phyloP scores from a whole-genome alignment of 2,113 vertebrate genomes.

The Pseudonaja textilis region DNA sequence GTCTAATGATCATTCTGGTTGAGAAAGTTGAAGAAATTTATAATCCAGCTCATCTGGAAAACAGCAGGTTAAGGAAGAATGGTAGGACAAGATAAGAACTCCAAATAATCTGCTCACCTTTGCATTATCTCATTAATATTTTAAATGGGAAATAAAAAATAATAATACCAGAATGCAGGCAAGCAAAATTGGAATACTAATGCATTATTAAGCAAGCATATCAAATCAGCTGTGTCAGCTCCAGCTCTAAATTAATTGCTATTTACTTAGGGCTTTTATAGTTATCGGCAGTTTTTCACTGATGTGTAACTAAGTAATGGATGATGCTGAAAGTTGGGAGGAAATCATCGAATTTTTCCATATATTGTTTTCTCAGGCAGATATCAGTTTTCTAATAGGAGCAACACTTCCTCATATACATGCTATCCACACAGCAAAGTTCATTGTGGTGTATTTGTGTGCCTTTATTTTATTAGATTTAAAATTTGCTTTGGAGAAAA shows the following conservation, averaged over 20 bases:
- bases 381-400: neutral
- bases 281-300: slow-evolving; percentile 4
- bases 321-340: neutral
- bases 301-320: slow-evolving; percentile 6
- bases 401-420: neutral
- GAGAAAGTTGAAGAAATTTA: neutral
- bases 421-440: neutral
- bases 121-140: neutral
- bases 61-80: neutral
- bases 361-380: neutral
- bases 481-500: neutral
- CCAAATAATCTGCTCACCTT: neutral
- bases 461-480: neutral
- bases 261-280: slow-evolving; percentile 1
- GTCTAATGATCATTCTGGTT: neutral
- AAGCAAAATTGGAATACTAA: slow-evolving; percentile 1
- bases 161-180: neutral
- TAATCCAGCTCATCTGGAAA: neutral
- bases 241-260: slow-evolving; percentile 14
- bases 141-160: neutral
- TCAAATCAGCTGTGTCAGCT: slow-evolving; percentile 11
- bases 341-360: neutral
- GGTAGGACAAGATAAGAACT: neutral
- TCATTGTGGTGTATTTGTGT: neutral
- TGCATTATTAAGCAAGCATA: slow-evolving; percentile 12